Base-by-base conservation (phyloP, 1,140 invertebrate genomes). In the Portunus trituberculatus region DNA sequence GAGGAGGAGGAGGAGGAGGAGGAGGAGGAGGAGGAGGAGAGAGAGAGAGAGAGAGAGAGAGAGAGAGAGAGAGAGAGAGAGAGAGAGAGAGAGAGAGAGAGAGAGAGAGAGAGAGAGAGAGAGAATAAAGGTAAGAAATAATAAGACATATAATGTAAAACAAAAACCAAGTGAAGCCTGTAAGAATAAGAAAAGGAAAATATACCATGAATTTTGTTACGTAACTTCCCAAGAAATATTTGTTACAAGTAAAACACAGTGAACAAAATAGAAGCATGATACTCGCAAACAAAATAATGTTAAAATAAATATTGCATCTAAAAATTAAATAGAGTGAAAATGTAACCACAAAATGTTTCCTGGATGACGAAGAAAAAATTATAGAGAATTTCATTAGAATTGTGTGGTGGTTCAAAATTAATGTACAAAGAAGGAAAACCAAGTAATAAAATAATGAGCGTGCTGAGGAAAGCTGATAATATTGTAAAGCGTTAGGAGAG, bases 1-100 rank as follows among this genome's bases (percentile, higher is more conserved):
- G 67, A 76, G 67, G 52, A 59, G 52, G 52, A 59, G 52, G 67
- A 76, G 67, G 67, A 76, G 67, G 67, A 76, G 67, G 67, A 76
- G 25, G 67, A 7, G 25, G 67, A n/a, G 25, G 67, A n/a, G 25
- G 67, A n/a, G 25, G 67, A n/a, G 25, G 67, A 76, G 25, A 8
- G 20, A 8, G 67, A 76, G 67, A 25, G n/a, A 25, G 67, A 76
- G 25, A 25, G n/a, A 8, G 67, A 76, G 67, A 20, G 52, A 59
- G 52, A 10, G 1, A 10, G 8, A 10, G 10, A 59, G 52, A 59
- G 10, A 59, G 12, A 59, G 10, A 59, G 52, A 59, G 10, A 59
- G 10, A 59, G 16, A 76, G 67, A n/a, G 67, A n/a, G 25, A 76
- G 67, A n/a, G 20, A n/a, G 67, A 76, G 67, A 76, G 67, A 76